Evolutionary conservation across 2,113 vertebrate species (phyloP).

Genomic region (Brachyhypopomus occidentalis): DNA sequence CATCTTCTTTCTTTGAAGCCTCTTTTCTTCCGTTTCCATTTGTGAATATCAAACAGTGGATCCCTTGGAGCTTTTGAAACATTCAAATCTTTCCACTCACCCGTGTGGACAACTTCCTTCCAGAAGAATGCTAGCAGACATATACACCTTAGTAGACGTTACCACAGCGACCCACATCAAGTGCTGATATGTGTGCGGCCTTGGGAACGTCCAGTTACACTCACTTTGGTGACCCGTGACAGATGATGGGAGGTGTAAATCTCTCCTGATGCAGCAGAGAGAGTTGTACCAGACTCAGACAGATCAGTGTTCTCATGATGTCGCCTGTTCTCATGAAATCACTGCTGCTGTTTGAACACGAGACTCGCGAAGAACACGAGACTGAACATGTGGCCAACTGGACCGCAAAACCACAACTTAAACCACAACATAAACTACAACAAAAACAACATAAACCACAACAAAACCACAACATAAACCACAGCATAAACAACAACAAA

Average conservation of each 20-base stretch:
- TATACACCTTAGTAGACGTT: neutral
- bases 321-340: neutral
- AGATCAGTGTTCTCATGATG: slow-evolving; percentile 15
- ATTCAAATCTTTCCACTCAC: neutral
- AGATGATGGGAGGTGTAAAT: no score
- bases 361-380: neutral
- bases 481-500: no score
- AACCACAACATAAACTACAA: no score
- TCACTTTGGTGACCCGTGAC: neutral
- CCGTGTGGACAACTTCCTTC: neutral
- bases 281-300: slow-evolving; percentile 20
- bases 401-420: no score
- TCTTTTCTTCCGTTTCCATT: neutral
- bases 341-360: neutral
- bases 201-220: slow-evolving; percentile 28
- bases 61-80: neutral
- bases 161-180: slow-evolving; percentile 22
- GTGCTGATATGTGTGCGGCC: neutral
- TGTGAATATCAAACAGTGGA: slow-evolving; percentile 15
- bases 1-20: neutral
- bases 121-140: neutral
- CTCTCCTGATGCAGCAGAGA: slow-evolving; percentile 22
- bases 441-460: no score
- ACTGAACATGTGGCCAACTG: no score
- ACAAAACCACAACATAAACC: no score